These are phyloP conservation scores for Lordiphosa clarofinis DNA, from an alignment of 1,140 invertebrate genomes.

Conservation along the genomic window DNA sequence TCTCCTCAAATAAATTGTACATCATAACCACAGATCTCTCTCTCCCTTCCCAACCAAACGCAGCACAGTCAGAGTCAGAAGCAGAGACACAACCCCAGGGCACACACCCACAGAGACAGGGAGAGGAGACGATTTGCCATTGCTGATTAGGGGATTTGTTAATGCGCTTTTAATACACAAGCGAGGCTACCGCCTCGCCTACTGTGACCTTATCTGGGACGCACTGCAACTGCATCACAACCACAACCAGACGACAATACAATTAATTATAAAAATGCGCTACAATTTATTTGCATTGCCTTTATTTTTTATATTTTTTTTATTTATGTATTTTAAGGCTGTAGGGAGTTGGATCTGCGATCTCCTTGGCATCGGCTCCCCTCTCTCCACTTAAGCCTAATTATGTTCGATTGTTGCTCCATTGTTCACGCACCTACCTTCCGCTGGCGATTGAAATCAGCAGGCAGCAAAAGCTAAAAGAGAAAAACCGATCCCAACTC, in stretches of 20 bases:
- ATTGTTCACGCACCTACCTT: slow-evolving; percentile 72
- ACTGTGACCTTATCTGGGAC: slow-evolving; percentile 30
- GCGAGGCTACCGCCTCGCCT: slow-evolving; percentile 35
- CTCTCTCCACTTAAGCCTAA: slow-evolving; percentile 68
- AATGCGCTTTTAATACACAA: slow-evolving; percentile 68
- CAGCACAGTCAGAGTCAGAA: no score
- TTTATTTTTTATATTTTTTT: slow-evolving; percentile 62
- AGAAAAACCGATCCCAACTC: slow-evolving; percentile 10
- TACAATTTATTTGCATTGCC: slow-evolving; percentile 74
- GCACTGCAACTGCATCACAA: slow-evolving; percentile 16
- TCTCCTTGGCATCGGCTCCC: not conserved
- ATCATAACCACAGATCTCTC: no score
- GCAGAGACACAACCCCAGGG: no score
- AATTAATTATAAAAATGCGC: slow-evolving; percentile 78
- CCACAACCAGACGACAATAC: slow-evolving; percentile 59
- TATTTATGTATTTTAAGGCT: no score
- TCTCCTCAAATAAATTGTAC: no score
- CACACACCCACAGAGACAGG: slow-evolving; percentile 19
- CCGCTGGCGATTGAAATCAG: slow-evolving; percentile 60
- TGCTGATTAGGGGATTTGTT: slow-evolving; percentile 74
- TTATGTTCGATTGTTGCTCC: slow-evolving; percentile 74
- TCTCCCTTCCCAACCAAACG: no score
- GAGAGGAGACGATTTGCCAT: slow-evolving; percentile 45
- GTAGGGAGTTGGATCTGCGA: no score
- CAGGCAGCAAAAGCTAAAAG: slow-evolving; percentile 28